Conservation (phyloP, 2,113 vertebrate genomes). For the Origma solitaria region DNA sequence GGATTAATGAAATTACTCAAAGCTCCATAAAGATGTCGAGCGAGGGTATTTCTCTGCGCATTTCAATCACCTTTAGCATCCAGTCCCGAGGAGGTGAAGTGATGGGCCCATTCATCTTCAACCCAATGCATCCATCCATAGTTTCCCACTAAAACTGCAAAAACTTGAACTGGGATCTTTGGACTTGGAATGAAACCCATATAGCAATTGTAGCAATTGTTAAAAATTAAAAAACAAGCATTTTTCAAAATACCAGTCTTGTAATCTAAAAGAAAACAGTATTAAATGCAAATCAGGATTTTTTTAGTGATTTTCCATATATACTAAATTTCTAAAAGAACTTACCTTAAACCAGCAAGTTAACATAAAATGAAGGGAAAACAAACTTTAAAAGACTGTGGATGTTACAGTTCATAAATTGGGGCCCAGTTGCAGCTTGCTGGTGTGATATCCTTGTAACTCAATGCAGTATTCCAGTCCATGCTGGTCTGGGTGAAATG, state of each 20-base stretch:
- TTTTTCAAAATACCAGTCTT: background rate
- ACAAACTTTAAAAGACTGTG: background rate
- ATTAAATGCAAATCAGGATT: accelerated
- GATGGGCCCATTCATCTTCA: background rate
- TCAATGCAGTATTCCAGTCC: background rate
- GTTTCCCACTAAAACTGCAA: background rate
- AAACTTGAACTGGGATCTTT: background rate
- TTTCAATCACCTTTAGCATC: background rate
- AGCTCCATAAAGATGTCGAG: background rate
- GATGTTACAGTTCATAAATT: background rate
- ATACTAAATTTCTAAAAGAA: background rate
- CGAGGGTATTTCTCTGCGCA: background rate
- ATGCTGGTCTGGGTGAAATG: background rate
- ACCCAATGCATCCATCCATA: accelerated
- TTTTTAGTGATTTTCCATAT: background rate
- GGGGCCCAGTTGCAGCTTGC: background rate
- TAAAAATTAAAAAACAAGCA: background rate
- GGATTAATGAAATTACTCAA: background rate
- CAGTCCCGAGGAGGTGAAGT: background rate
- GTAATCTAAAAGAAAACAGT: background rate
- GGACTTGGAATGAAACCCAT: background rate
- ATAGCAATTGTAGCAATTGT: background rate
- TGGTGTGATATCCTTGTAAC: background rate
- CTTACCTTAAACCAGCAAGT: background rate
- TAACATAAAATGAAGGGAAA: background rate